Evolutionary conservation across 2,888 invertebrate species (phyloP).

Genomic region (Brachylomia viminalis): DNA sequence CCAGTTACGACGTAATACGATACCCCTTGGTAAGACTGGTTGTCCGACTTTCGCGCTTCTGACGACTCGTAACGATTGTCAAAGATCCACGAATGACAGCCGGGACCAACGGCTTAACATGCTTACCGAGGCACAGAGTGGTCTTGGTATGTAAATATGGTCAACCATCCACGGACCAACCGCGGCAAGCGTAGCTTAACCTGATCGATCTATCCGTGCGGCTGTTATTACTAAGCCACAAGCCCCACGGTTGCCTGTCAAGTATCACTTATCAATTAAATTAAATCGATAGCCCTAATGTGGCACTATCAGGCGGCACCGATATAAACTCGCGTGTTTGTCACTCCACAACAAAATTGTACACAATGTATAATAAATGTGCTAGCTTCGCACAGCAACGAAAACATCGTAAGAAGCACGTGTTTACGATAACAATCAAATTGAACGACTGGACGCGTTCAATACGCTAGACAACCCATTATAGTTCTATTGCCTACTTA

Average conservation of each 20-base stretch:
- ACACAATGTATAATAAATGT: slow-evolving; percentile 33
- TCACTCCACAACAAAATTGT: slow-evolving; percentile 37
- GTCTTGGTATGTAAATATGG: too few relatives aligned
- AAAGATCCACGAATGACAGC: too few relatives aligned
- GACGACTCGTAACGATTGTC: too few relatives aligned
- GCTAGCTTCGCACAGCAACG: slow-evolving; percentile 35
- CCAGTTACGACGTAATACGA: too few relatives aligned
- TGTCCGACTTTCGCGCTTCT: too few relatives aligned
- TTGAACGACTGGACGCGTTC: slow-evolving; percentile 52
- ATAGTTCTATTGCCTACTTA: slow-evolving; percentile 17
- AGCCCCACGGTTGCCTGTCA: neutral
- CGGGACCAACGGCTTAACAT: too few relatives aligned
- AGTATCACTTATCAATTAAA: slow-evolving; percentile 19
- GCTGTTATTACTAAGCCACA: too few relatives aligned
- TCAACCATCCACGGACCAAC: too few relatives aligned
- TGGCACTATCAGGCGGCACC: slow-evolving; percentile 31
- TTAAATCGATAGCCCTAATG: slow-evolving; percentile 24
- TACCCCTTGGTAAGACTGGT: too few relatives aligned
- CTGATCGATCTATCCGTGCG: too few relatives aligned
- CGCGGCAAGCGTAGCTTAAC: too few relatives aligned
- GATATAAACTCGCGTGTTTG: slow-evolving; percentile 34
- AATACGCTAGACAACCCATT: slow-evolving; percentile 46
- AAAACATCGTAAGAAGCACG: slow-evolving; percentile 50
- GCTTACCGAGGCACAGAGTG: too few relatives aligned
- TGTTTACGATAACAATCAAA: slow-evolving; percentile 58